phyloP scores from a whole-genome alignment of 2,797 vertebrate genomes.

The Morelia viridis region DNA sequence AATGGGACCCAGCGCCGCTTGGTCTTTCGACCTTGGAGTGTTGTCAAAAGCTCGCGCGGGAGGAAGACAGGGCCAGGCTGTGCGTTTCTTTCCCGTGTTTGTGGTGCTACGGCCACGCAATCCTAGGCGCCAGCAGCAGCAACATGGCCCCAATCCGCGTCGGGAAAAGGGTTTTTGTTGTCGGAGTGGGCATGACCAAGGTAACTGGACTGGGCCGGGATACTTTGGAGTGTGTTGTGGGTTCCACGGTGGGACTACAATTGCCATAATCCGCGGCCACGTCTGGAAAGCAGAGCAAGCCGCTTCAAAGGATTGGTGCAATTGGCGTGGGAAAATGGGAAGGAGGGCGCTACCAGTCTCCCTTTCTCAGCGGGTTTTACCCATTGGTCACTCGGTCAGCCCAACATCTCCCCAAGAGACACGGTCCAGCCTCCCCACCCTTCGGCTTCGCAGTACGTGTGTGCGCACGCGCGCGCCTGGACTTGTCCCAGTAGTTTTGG shows the following conservation, averaged over 20 bases:
- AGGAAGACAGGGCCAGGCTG: not conserved
- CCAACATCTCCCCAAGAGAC: not conserved
- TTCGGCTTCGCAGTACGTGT: not conserved
- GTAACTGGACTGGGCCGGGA: constrained; percentile 66
- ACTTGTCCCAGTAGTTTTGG: not conserved
- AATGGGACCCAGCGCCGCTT: not conserved
- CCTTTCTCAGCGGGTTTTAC: no score
- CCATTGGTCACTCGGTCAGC: no score
- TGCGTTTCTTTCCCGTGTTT: not conserved
- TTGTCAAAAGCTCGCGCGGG: not conserved
- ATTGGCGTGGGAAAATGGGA: not conserved
- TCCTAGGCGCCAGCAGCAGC: rapidly evolving
- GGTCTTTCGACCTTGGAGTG: not conserved
- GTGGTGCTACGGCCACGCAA: not conserved
- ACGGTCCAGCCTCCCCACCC: not conserved
- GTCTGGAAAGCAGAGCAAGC: not conserved
- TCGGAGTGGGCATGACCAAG: constrained; percentile 98
- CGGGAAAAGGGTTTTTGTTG: constrained; percentile 83
- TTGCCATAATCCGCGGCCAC: not conserved
- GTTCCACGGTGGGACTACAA: not conserved
- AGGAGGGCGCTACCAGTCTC: no score
- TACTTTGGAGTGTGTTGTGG: not conserved
- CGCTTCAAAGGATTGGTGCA: not conserved
- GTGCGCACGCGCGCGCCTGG: not conserved
- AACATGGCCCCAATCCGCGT: constrained; percentile 56